A percentile compares a stretch with the other conserved stretches of the same genome.
Evolutionary conservation across 2,113 vertebrate genomes (phyloP).

Genomic region (Corydoras maculifer): DNA sequence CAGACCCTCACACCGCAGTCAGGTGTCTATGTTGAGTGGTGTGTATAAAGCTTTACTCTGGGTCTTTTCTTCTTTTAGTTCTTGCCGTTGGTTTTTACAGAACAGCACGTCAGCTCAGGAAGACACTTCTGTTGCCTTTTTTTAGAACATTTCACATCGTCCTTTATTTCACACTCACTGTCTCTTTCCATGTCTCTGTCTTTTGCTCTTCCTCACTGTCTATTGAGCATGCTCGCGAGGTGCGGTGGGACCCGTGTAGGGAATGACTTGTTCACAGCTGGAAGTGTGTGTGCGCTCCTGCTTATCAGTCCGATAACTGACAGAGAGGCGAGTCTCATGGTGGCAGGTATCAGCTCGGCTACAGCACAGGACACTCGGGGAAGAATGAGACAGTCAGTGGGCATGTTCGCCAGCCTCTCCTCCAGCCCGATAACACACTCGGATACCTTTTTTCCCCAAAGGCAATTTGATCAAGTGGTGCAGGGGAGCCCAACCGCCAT

Average conservation of each 20-base stretch:
- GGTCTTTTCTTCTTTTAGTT: too few species aligned
- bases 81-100: too few species aligned
- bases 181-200: constrained; percentile 8
- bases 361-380: constrained; percentile 40
- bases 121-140: constrained; percentile 20
- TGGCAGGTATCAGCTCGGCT: constrained; percentile 47
- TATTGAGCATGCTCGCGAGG: constrained; percentile 40
- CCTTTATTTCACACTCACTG: constrained; percentile 21
- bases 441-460: not conserved
- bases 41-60: too few species aligned
- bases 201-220: constrained; percentile 27
- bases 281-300: constrained; percentile 33
- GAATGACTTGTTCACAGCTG: constrained; percentile 48
- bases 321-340: constrained; percentile 40
- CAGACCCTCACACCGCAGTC: too few species aligned
- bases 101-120: constrained; percentile 19
- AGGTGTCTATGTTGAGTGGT: too few species aligned
- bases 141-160: not conserved
- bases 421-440: constrained; percentile 27
- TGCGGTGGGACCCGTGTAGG: constrained; percentile 28
- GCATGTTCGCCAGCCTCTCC: constrained; percentile 22
- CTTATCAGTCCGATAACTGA: constrained; percentile 51
- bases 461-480: not conserved
- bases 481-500: not conserved
- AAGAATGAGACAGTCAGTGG: constrained; percentile 35